These are phyloP conservation scores for Hypomesus transpacificus DNA, from an alignment of 2,113 vertebrate species.

Conservation along the genomic window DNA sequence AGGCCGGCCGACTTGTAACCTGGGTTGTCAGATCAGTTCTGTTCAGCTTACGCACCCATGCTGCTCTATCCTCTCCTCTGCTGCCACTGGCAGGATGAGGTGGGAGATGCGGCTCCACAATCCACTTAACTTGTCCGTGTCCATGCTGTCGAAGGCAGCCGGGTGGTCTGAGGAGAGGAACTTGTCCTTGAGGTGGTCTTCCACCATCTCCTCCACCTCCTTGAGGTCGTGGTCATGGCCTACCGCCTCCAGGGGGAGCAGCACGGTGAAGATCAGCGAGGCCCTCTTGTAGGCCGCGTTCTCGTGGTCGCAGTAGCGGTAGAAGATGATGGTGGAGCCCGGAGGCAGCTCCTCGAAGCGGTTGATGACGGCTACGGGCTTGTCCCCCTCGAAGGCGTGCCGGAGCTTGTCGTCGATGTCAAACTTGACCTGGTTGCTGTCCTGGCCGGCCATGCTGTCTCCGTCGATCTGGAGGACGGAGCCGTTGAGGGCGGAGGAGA, in stretches of 20 bases:
- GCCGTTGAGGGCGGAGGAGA: constrained; percentile 67
- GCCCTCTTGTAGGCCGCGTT: constrained; percentile 86
- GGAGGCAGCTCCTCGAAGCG: constrained; percentile 87
- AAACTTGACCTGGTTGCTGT: constrained; percentile 81
- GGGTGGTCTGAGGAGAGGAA: constrained; percentile 56
- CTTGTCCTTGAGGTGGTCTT: constrained; percentile 78
- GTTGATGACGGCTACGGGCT: constrained; percentile 81
- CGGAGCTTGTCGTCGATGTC: constrained; percentile 79
- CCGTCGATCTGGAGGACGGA: constrained; percentile 75
- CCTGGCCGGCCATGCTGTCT: constrained; percentile 51
- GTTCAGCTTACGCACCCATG: constrained; percentile 55
- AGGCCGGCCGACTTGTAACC: not conserved
- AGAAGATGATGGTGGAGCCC: constrained; percentile 89
- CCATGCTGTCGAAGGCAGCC: constrained; percentile 67
- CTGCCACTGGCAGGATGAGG: constrained; percentile 68
- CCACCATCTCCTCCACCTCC: constrained; percentile 84
- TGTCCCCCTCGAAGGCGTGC: constrained; percentile 71
- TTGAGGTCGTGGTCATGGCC: constrained; percentile 64
- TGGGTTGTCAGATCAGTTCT: constrained; percentile 6
- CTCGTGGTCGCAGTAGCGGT: constrained; percentile 95
- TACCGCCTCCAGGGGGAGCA: constrained; percentile 73
- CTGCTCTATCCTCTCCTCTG: constrained; percentile 51
- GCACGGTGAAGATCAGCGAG: constrained; percentile 84
- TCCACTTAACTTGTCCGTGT: constrained; percentile 71
- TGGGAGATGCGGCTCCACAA: constrained; percentile 79